Evolutionary conservation across 1,140 invertebrate species (phyloP), one percentile per base, ranked within the genome.

Genomic region (Neotoxoptera formosana): DNA sequence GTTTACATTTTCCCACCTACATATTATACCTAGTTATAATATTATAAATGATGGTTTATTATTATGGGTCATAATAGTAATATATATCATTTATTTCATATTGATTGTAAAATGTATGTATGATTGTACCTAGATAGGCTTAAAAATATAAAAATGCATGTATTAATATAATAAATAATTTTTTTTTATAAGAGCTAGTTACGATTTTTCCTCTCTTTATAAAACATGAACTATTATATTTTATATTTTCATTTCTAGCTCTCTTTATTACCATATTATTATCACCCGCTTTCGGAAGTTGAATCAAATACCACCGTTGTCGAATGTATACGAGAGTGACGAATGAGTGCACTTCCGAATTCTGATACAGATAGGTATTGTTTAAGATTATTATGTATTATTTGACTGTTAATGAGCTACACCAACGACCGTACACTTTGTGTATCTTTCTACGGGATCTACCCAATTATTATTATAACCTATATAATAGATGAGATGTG

Each of bases 381-480:
- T n/a, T n/a, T 4, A 30, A 6, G 30, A 67, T 67, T n/a, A 17
- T 67, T 67, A n/a, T 34, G 17, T 67, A 76, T 76, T n/a, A 53
- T 53, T 76, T 30, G 60, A 23, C 4, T n/a, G 30, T 14, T n/a
- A 76, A 76, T 76, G 14, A 76, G 14, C 30, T 14, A 76, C 60
- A 76, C 60, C 30, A 9, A 67, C 60, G 30, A 67, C 60, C 14
- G 30, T n/a, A 76, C 60, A 76, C 30, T n/a, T 76, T 76, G 4
- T 4, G 60, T 76, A 76, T 76, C 60, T 76, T 76, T 76, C 60
- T 30, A 76, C 14, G 30, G 30, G 60, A 76, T 76, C 60, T 76
- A 76, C 60, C 60, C 60, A 76, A 76, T 76, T n/a, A 76, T 67
- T 67, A 67, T n/a, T n/a, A 76, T 76, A 67, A 67, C 60, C 60